Conservation (phyloP, 2,888 invertebrate species). For the Chrysina gloriosa region DNA sequence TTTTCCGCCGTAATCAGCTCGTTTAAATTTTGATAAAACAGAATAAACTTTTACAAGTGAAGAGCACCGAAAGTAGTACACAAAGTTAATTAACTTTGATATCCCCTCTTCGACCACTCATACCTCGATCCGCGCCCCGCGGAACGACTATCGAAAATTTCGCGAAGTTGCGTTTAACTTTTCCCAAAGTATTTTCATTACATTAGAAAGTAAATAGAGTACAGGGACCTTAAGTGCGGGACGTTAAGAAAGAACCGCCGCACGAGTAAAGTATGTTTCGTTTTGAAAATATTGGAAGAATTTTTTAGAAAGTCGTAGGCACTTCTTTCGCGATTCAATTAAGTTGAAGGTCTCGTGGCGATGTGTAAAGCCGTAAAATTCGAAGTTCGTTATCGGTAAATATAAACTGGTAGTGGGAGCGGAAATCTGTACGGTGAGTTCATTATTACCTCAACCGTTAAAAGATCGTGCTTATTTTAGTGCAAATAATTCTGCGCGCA, state of each 20-base stretch:
- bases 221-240: not conserved
- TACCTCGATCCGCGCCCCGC: not conserved
- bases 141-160: slow-evolving; percentile 38
- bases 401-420: too few relatives aligned
- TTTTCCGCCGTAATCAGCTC: slow-evolving; percentile 37
- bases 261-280: not conserved
- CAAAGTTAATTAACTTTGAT: slow-evolving; percentile 42
- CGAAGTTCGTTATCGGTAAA: too few relatives aligned
- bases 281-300: too few relatives aligned
- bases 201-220: slow-evolving; percentile 38
- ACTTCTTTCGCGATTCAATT: too few relatives aligned
- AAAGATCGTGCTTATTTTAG: too few relatives aligned
- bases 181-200: slow-evolving; percentile 34
- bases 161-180: slow-evolving; percentile 14
- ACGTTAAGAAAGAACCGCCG: slow-evolving; percentile 4
- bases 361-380: too few relatives aligned
- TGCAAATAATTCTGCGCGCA: too few relatives aligned
- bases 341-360: too few relatives aligned
- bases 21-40: slow-evolving; percentile 43
- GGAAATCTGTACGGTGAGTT: too few relatives aligned
- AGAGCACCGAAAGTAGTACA: slow-evolving; percentile 40
- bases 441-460: too few relatives aligned
- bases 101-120: slow-evolving; percentile 8
- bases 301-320: not conserved
- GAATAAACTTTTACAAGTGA: slow-evolving; percentile 37